Evolutionary conservation across 1,140 invertebrate species (phyloP), one percentile per base, ranked within the genome.

Genomic region (Aethina tumida): DNA sequence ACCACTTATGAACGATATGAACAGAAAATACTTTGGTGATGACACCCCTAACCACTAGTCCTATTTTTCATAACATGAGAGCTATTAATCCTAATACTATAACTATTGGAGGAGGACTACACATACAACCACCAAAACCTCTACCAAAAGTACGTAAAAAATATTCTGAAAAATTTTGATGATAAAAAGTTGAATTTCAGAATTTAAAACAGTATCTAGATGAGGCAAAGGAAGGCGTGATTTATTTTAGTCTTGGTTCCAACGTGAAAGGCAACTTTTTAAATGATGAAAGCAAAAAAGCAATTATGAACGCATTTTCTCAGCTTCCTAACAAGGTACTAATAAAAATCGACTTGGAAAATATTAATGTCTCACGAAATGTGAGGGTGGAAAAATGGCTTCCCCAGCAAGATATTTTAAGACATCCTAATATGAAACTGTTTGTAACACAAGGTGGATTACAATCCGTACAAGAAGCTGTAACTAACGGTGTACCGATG

Each of bases 381-480:
- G 62, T 74, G 1, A 57, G 64, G 10, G 43, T 64, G 4, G 45
- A 53, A 5, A 53, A 51, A 17, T 71, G 75, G 75, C 60, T 75
- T 20, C 73, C 75, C 7, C 76, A 79, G 45, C 73, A 75, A 46
- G 69, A 74, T 41, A 20, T 44, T 47, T 24, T 26, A 46, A 61
- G 69, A 21, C 79, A 83, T 62, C 65, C 67, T 1, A 82, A 81
- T 43, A 63, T 80, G 2, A 71, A 69, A 49, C 62, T 68, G 0
- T 82, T 86, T 45, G 73, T 86, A 20, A 79, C 78, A 1, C 79
- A 84, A 47, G 79, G 79, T 8, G 83, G 83, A 9, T 50, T 77
- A 14, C 64, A 79, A 21, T 79, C 80, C 29, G 64, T 76, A 4
- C 71, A 75, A 45, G 83, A 86, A 60, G 73, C 80, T 2, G 58